Evolutionary conservation across 2,113 vertebrate genomes (phyloP).

Genomic region (Tragelaphus scriptus): DNA sequence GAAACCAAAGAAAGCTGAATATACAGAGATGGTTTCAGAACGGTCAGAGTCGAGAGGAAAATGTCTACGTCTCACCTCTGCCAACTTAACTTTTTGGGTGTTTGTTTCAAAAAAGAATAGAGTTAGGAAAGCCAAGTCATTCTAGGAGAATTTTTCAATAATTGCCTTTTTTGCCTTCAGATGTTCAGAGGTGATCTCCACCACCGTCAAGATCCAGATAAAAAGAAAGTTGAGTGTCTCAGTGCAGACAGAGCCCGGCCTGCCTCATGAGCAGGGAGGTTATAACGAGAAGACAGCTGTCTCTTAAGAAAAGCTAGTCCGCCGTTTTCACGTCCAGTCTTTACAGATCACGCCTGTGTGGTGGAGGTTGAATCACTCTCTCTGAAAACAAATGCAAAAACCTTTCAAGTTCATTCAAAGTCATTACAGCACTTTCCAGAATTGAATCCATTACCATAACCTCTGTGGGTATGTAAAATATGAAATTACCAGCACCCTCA

Average conservation of each 20-base stretch:
- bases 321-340: constrained; percentile 74
- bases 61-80: background rate
- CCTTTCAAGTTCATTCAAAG: constrained; percentile 84
- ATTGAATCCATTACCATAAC: constrained; percentile 79
- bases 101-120: background rate
- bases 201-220: constrained; percentile 42
- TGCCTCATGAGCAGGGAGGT: constrained; percentile 55
- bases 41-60: background rate
- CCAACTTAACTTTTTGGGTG: constrained; percentile 11
- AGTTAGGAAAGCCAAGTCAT: constrained; percentile 51
- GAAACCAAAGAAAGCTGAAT: background rate
- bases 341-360: constrained; percentile 76
- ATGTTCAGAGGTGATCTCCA: constrained; percentile 63
- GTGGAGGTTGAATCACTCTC: constrained; percentile 73
- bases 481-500: constrained; percentile 76
- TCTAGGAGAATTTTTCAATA: constrained; percentile 67
- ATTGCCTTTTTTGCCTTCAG: constrained; percentile 59
- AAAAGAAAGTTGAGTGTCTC: constrained; percentile 67
- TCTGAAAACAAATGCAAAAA: constrained; percentile 84
- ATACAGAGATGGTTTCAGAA: background rate
- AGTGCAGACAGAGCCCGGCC: background rate
- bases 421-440: constrained; percentile 76
- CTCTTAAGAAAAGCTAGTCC: constrained; percentile 68
- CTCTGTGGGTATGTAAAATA: constrained; percentile 82
- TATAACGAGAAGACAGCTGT: constrained; percentile 70